Base-by-base conservation (phyloP, 2,113 vertebrate genomes). In the Brachypteracias leptosomus region DNA sequence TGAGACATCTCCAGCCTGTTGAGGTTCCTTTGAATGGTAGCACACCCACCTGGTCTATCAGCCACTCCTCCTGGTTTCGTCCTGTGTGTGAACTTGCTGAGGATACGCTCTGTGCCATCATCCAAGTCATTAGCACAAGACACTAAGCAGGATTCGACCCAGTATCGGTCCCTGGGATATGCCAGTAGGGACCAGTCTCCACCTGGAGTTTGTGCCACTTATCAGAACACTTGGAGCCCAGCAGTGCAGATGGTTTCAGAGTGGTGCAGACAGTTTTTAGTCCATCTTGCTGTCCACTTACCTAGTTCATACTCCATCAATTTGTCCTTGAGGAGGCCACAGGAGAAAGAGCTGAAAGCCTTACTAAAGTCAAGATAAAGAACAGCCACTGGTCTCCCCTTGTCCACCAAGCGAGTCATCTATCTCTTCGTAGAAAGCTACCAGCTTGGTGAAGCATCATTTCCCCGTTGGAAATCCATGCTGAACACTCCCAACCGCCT, bases 231-330 rank as follows among this genome's bases (percentile, higher is more conserved):
- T 22, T 25, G 4, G 11, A 79, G 19, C 7, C 4, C 68, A 67
- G 19, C 22, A 44, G 26, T 5, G 31, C 75, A 44, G 76, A 8
- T 2, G 2, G 31, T n/a, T 75, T 65, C 29, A n/a, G n/a, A n/a
- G n/a, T 42, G 46, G 36, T 13, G 28, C 71, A 44, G 72, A 9
- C 2, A 3, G 31, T 35, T 71, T 65, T 46, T 47, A 49, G 40
- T 16, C 11, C 8, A 28, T 1, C 19, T 47, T 3, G 0, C 38
- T 47, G 20, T 21, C 19, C 25, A 3, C 15, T 58, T 49, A 16
- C 13, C 26, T 31, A 73, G 18, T 35, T 38, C 40, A 5, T 9
- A 36, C 8, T 31, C 28, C 9, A 55, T 6, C 55, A 33, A 46
- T 24, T 58, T 31, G 28, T 46, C 49, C 59, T 35, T 38, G 75